A percentile compares a stretch with the other conserved stretches of the same genome.
Evolutionary conservation across 2,888 invertebrate species (phyloP).

Genomic region (Erynnis tages): DNA sequence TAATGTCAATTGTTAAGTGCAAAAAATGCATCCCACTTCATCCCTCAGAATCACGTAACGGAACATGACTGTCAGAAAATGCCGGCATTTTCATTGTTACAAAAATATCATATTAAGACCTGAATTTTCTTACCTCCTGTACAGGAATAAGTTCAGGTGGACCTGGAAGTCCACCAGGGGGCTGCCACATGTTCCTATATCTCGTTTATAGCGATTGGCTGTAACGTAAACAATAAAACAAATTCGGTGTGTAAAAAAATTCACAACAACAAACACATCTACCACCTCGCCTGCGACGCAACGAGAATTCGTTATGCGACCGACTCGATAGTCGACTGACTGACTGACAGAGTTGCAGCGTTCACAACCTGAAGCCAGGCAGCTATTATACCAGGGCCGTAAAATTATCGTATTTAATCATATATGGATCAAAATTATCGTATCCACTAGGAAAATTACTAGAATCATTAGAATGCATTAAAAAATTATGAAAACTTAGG

Average conservation of each 20-base stretch:
- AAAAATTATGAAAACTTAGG: too few species aligned
- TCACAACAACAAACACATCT: constrained; percentile 15
- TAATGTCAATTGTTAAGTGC: constrained; percentile 8
- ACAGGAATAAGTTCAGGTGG: constrained; percentile 14
- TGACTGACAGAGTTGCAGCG: too few species aligned
- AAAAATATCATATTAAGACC: background rate
- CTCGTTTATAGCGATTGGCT: background rate
- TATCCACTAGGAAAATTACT: too few species aligned
- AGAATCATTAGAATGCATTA: too few species aligned
- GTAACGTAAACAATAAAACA: constrained; percentile 22
- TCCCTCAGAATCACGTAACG: constrained; percentile 8
- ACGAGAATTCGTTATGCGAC: too few species aligned
- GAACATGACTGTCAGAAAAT: constrained; percentile 20
- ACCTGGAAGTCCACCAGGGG: constrained; percentile 23
- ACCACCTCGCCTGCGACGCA: background rate
- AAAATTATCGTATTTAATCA: too few species aligned
- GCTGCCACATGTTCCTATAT: constrained; percentile 23
- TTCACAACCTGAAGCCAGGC: too few species aligned
- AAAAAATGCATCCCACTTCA: constrained; percentile 8
- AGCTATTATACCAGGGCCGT: too few species aligned
- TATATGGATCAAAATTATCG: too few species aligned
- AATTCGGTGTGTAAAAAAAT: constrained; percentile 4
- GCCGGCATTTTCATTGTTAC: constrained; percentile 25
- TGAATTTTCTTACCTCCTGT: constrained; percentile 19
- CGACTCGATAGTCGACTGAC: too few species aligned